Evolutionary conservation across 2,113 vertebrate species (phyloP).

Genomic region (Dasyornis broadbenti): DNA sequence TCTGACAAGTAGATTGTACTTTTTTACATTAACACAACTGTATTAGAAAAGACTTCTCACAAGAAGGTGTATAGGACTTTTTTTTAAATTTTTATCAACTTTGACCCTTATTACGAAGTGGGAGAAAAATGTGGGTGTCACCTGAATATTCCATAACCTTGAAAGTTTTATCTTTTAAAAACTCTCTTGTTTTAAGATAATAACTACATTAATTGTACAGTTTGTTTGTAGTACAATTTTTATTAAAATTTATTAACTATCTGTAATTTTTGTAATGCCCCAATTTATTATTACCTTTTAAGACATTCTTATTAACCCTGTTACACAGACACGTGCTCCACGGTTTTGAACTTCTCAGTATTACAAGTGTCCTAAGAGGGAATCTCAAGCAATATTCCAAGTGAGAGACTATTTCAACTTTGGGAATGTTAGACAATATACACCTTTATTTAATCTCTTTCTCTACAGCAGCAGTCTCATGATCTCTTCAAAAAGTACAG

Average conservation of each 20-base stretch:
- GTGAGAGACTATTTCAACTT: neutral
- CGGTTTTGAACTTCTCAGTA: neutral
- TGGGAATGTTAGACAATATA: neutral
- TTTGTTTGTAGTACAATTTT: neutral
- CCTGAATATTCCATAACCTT: neutral
- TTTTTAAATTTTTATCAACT: neutral
- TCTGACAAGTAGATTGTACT: neutral
- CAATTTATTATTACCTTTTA: neutral
- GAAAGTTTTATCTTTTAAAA: neutral
- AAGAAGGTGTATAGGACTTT: neutral
- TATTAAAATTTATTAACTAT: neutral
- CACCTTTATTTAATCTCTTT: neutral
- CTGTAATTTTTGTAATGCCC: neutral
- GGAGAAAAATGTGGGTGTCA: neutral
- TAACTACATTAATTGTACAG: neutral
- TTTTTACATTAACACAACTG: neutral
- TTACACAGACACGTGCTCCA: neutral
- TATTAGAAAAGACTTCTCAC: neutral
- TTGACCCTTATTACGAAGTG: neutral
- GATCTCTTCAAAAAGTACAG: neutral
- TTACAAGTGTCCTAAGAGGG: neutral
- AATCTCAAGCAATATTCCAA: neutral
- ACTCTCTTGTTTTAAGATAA: neutral
- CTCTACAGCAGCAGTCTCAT: neutral
- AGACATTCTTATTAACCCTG: neutral